These are phyloP conservation scores for Poeciliopsis prolifica DNA, from an alignment of 2,113 vertebrate genomes.

Conservation along the genomic window DNA sequence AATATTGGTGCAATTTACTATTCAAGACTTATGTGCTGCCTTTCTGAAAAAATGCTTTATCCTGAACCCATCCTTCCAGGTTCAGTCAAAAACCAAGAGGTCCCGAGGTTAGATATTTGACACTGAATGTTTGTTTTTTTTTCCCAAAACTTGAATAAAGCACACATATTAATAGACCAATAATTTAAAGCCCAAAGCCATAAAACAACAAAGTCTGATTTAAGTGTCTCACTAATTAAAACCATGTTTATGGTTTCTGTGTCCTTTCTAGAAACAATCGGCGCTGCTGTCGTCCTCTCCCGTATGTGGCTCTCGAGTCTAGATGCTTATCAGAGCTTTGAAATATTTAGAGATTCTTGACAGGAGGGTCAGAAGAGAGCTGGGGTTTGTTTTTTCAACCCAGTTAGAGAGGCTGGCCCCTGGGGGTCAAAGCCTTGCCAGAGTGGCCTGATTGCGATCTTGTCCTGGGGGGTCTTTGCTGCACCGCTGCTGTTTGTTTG, in stretches of 20 bases:
- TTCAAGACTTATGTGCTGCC: neutral
- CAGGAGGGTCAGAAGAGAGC: constrained; percentile 48
- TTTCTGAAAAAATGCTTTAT: neutral
- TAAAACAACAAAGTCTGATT: constrained; percentile 48
- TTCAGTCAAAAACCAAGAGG: neutral
- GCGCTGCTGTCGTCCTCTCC: constrained; percentile 38
- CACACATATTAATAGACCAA: constrained; percentile 31
- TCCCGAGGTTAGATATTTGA: constrained; percentile 19
- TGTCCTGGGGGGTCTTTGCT: constrained; percentile 67
- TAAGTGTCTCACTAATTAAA: constrained; percentile 57
- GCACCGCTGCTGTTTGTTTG: constrained; percentile 15
- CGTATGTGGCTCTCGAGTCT: constrained; percentile 40
- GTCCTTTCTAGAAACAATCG: constrained; percentile 25
- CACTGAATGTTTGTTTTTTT: constrained; percentile 20
- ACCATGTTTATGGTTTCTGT: constrained; percentile 44
- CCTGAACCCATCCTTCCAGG: constrained; percentile 2
- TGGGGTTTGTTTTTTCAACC: constrained; percentile 69
- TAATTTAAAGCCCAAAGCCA: constrained; percentile 45
- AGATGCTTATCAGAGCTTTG: constrained; percentile 57
- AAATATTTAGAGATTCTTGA: constrained; percentile 58
- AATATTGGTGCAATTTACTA: neutral
- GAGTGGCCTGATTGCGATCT: constrained; percentile 51
- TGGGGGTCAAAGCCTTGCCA: constrained; percentile 62
- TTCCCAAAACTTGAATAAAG: constrained; percentile 40
- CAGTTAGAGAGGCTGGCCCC: constrained; percentile 51